Percentiles rank a stretch among this genome's conserved stretches.
Conservation (phyloP, 2,888 invertebrate genomes). For the Cataglyphis rosenhaueri region DNA sequence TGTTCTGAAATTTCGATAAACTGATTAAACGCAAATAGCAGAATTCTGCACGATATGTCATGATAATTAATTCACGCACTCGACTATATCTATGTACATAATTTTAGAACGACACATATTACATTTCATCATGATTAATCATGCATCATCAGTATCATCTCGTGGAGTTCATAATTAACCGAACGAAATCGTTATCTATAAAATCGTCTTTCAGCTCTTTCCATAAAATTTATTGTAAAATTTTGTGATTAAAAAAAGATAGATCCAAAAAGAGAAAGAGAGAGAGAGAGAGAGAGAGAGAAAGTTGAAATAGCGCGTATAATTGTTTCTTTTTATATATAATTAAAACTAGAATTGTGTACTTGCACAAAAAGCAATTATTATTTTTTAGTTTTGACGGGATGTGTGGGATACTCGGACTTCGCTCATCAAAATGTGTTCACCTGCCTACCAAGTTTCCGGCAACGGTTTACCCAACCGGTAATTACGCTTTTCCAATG, state of each 20-base stretch:
- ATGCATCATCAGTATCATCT: background rate
- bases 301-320: background rate
- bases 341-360: background rate
- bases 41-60: slow-evolving; percentile 16
- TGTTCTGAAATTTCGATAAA: background rate
- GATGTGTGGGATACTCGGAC: slow-evolving; percentile 9
- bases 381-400: background rate
- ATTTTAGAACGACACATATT: slow-evolving; percentile 10
- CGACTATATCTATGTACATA: background rate
- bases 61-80: background rate
- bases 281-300: background rate
- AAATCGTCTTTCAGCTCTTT: background rate
- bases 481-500: slow-evolving; percentile 44
- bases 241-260: background rate
- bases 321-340: background rate
- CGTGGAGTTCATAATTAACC: slow-evolving; percentile 1
- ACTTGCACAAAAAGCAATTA: background rate
- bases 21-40: background rate
- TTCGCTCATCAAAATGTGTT: slow-evolving; percentile 24
- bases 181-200: background rate
- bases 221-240: background rate
- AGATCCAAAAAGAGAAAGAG: background rate
- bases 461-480: slow-evolving; percentile 21
- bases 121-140: slow-evolving; percentile 11
- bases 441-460: slow-evolving; percentile 19